phyloP scores from a whole-genome alignment of 2,113 vertebrate genomes.

The Gnathonemus longibarbis region DNA sequence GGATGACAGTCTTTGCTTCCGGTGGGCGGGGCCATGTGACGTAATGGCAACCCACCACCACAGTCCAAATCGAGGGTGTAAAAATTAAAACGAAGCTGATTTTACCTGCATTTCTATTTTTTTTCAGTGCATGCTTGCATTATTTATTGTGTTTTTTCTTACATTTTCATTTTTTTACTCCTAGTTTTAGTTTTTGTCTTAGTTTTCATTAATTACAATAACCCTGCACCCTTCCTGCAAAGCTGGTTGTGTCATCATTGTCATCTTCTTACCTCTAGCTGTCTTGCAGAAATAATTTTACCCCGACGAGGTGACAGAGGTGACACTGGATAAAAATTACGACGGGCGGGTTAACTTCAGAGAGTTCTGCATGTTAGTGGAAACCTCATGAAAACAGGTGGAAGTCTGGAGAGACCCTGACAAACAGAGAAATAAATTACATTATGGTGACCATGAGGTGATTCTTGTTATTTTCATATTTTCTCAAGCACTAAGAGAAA shows the following conservation, averaged over 20 bases:
- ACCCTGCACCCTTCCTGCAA: too few relatives aligned
- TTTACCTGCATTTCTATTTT: too few relatives aligned
- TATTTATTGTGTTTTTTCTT: too few relatives aligned
- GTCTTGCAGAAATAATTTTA: constrained; percentile 41
- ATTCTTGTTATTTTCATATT: neutral
- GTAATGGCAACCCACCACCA: too few relatives aligned
- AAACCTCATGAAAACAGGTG: constrained; percentile 33
- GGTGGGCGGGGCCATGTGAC: too few relatives aligned
- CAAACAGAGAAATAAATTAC: neutral
- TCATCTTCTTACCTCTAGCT: neutral
- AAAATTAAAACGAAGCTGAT: too few relatives aligned
- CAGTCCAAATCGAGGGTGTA: too few relatives aligned
- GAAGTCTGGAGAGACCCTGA: neutral
- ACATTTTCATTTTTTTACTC: too few relatives aligned
- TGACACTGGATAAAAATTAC: constrained; percentile 56
- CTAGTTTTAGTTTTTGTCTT: too few relatives aligned
- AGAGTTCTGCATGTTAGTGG: constrained; percentile 52
- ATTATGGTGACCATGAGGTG: neutral
- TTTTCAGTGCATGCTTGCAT: too few relatives aligned
- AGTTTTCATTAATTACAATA: too few relatives aligned
- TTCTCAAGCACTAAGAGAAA: neutral
- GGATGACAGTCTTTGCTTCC: too few relatives aligned
- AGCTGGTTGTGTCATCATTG: neutral
- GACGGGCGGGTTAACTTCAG: constrained; percentile 57
- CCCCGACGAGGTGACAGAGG: constrained; percentile 42